A percentile compares a stretch with the other conserved stretches of the same genome.
Conservation (phyloP, 2,797 vertebrate species). For the Presbytis comata region DNA sequence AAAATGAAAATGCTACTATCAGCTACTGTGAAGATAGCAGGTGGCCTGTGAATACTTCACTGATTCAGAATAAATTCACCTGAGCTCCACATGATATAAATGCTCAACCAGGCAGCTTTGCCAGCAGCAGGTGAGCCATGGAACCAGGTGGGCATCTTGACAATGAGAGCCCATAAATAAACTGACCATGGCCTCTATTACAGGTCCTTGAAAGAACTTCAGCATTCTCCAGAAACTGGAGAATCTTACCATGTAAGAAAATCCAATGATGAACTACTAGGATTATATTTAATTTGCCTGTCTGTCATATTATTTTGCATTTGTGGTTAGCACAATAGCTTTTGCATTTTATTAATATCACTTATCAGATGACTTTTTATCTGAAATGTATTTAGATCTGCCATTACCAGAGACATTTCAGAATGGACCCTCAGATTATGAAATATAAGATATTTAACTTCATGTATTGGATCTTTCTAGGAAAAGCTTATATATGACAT, state of each 20-base stretch:
- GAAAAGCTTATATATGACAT: neutral
- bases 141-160: conserved; percentile 22
- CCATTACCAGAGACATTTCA: neutral
- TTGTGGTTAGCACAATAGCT: neutral
- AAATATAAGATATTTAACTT: neutral
- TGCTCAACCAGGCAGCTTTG: neutral
- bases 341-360: neutral
- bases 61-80: conserved; percentile 5
- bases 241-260: neutral
- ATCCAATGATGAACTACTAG: neutral
- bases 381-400: neutral
- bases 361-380: neutral
- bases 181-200: neutral
- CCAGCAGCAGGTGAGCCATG: neutral
- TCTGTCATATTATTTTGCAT: neutral
- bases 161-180: neutral
- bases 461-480: neutral
- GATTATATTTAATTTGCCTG: neutral
- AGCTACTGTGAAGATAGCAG: neutral
- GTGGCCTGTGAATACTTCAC: neutral
- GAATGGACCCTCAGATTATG: neutral
- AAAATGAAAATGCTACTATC: neutral
- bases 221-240: neutral
- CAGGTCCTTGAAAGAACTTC: neutral
- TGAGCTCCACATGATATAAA: neutral